A percentile compares a stretch with the other conserved stretches of the same genome.
These are phyloP conservation scores for Pyrrhosoma nymphula DNA, from an alignment of 2,888 invertebrate genomes.

Conservation along the genomic window DNA sequence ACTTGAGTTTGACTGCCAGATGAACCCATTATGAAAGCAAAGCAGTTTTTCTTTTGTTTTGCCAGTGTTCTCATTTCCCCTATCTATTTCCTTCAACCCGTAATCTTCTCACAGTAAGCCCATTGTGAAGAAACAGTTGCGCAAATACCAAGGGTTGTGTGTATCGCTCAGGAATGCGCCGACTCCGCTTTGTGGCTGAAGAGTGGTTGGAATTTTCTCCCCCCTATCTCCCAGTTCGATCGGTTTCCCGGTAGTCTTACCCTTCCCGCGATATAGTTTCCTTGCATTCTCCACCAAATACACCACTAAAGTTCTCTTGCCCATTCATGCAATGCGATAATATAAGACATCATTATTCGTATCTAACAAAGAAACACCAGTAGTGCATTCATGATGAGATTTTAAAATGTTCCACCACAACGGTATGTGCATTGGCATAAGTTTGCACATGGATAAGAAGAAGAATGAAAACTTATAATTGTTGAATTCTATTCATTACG, in stretches of 20 bases:
- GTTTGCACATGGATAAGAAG: no score
- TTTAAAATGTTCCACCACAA: no score
- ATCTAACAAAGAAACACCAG: no score
- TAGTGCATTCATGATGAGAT: no score
- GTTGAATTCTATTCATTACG: no score
- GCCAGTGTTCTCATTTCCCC: not conserved
- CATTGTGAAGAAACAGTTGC: not conserved
- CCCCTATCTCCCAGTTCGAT: not conserved
- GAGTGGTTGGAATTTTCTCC: not conserved
- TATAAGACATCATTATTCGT: no score
- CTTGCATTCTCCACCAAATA: not conserved
- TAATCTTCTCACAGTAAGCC: not conserved
- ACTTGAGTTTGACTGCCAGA: not conserved
- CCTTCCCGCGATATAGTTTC: not conserved
- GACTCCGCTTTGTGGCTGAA: not conserved
- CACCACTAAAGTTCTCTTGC: no score
- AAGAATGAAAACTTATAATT: no score
- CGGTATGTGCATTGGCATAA: no score
- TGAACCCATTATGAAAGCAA: not conserved
- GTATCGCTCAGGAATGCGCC: not conserved
- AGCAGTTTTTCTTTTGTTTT: not conserved
- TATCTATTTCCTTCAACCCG: not conserved
- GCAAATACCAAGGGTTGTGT: not conserved
- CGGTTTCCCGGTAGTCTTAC: not conserved
- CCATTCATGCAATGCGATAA: no score